Base-by-base conservation (phyloP, 1,140 invertebrate genomes). In the Lepidurus packardi region DNA sequence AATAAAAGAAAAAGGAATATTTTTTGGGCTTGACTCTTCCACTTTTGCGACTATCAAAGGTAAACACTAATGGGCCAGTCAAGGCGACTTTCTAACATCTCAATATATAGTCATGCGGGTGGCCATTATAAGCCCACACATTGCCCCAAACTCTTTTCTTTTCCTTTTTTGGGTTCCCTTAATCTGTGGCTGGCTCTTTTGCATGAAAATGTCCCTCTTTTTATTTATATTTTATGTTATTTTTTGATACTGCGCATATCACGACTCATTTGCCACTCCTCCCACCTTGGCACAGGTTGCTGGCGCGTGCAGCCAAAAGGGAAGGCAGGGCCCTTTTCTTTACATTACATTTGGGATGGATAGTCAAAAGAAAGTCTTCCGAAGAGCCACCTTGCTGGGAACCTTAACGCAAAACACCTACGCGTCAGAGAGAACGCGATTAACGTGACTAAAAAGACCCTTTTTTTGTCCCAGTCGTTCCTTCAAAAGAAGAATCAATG, bases 41-140 rank as follows among this genome's bases (percentile, higher is more conserved):
- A 34, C 34, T n/a, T 34, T 34, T 65, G 53, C 21, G 53, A 65
- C 53, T 65, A 65, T n/a, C 53, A 65, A 65, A 65, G 53, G 53
- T 65, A 65, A 34, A 65, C 21, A 65, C 53, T 65, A 65, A 65
- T 65, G 53, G 53, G 53, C 53, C 13, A 65, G 53, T n/a, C 53
- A 65, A 65, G 16, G 16, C 16, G 53, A 65, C 53, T 65, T 65
- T 65, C 53, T 65, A 65, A 65, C 53, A 65, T 65, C 53, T 65
- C 53, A 65, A 65, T 65, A 65, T 65, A 65, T 65, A 65, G 53
- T 65, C 53, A 65, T 65, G 53, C 53, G 53, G 53, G 53, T 65
- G 53, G 53, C 53, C 53, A 65, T 65, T 65, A 65, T 65, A 65
- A 65, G 53, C 53, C 53, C 53, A 65, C 53, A 65, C 53, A 65